phyloP scores from a whole-genome alignment of 2,113 vertebrate species.

The Nibea coibor region DNA sequence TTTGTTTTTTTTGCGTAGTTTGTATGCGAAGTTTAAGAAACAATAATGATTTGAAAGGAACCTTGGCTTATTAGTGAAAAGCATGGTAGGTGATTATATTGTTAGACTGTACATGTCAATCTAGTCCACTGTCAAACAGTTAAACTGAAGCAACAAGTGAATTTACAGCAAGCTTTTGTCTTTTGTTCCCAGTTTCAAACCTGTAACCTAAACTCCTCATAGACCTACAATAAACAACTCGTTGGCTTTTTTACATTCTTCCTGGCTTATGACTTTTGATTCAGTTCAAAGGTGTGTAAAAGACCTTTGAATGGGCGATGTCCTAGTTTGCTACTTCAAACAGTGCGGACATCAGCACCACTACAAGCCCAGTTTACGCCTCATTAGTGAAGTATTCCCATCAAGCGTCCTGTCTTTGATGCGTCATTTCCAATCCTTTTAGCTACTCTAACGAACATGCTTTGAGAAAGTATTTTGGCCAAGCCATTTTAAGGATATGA shows the following conservation, averaged over 20 bases:
- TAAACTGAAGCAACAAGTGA: conserved; percentile 30
- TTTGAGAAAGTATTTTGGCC: conserved; percentile 41
- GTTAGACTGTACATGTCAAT: conserved; percentile 63
- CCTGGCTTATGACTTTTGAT: conserved; percentile 80
- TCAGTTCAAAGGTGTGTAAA: conserved; percentile 79
- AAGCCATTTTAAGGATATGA: conserved; percentile 55
- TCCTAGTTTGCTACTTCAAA: conserved; percentile 64
- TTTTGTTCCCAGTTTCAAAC: conserved; percentile 70
- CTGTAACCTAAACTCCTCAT: conserved; percentile 79
- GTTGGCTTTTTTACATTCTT: conserved; percentile 82
- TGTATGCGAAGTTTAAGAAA: conserved; percentile 66
- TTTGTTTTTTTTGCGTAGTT: conserved; percentile 68
- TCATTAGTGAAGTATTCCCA: conserved; percentile 31
- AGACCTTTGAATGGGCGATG: conserved; percentile 75
- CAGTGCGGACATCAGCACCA: conserved; percentile 35
- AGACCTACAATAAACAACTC: conserved; percentile 84
- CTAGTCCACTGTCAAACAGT: conserved; percentile 57
- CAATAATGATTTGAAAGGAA: conserved; percentile 40
- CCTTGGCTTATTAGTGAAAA: conserved; percentile 46
- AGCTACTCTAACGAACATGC: conserved; percentile 31
- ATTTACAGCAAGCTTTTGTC: conserved; percentile 44
- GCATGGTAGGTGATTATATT: conserved; percentile 58
- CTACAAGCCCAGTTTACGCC: conserved; percentile 21
- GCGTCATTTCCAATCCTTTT: background rate
- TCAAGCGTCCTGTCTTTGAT: conserved; percentile 35